Evolutionary conservation across 2,113 vertebrate genomes (phyloP), one percentile per base, ranked within the genome.

Genomic region (Trogon melanurus): DNA sequence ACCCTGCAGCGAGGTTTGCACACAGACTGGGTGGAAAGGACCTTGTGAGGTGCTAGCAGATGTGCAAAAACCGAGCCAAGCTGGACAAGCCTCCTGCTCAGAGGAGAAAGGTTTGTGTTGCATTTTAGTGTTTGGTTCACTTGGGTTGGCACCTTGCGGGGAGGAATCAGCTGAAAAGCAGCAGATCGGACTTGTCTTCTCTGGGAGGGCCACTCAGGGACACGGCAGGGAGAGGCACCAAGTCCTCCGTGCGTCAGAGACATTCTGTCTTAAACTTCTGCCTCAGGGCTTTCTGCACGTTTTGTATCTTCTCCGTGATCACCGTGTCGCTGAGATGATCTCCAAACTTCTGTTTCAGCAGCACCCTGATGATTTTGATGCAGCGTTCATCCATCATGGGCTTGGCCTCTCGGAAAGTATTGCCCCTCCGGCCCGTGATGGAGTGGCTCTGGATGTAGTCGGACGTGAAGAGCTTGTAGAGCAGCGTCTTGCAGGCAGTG

Each of bases 361-460:
- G 82, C 69, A 97, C 95, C 80, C 96, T 13, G 7, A 97, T 96
- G 70, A 97, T 96, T 62, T 97, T 97, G 81, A 97, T 96, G 91
- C 96, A 97, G 16, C 95, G 95, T 8, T 97, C 97, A 4, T 97
- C 97, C 97, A 97, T 97, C 97, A 96, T 97, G 78, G 96, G 96
- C 75, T 97, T 97, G 0, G 96, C 94, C 69, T 97, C 96, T 7
- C 94, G 91, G 84, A 97, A 97, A 6, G 96, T 97, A 4, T 97
- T 96, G 22, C 97, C 97, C 34, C 96, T 95, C 50, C 96, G 72
- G 3, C 97, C 95, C 0, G 97, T 97, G 83, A 97, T 97, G 89
- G 97, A 97, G 53, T 97, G 97, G 85, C 96, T 97, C 79, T 97
- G 97, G 65, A 97, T 97, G 53, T 97, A 96, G 80, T 97, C 96